These are phyloP conservation scores for Augochlora pura DNA, from an alignment of 1,140 invertebrate species.

Conservation along the genomic window DNA sequence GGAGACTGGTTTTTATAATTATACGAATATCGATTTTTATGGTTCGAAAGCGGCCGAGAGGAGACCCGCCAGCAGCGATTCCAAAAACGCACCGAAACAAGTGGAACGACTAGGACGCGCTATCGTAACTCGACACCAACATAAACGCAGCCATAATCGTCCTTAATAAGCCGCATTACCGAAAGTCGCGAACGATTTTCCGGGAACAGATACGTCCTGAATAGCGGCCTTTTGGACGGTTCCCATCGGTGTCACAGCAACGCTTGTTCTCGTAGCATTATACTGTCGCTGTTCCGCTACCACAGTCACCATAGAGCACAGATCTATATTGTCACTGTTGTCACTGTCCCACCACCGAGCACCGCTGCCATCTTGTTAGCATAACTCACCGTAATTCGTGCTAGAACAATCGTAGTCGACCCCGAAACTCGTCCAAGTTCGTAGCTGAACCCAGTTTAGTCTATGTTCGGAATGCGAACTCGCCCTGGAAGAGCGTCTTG, in stretches of 20 bases:
- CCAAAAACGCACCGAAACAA: too few relatives aligned
- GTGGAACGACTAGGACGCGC: too few relatives aligned
- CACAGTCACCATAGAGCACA: constrained; percentile 34
- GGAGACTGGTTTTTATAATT: too few relatives aligned
- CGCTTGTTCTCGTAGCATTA: constrained; percentile 34
- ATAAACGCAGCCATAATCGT: too few relatives aligned
- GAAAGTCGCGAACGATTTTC: not conserved
- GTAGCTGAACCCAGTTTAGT: constrained; percentile 13
- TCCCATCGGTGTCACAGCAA: constrained; percentile 8
- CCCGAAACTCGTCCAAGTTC: constrained; percentile 7
- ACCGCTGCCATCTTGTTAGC: constrained; percentile 32
- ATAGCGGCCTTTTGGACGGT: constrained; percentile 33
- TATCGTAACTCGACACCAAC: too few relatives aligned
- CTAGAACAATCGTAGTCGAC: constrained; percentile 25
- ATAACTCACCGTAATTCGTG: constrained; percentile 15
- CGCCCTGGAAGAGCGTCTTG: not conserved
- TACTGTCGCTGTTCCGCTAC: constrained; percentile 22
- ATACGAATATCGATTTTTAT: too few relatives aligned
- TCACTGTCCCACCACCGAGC: constrained; percentile 27
- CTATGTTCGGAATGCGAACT: constrained; percentile 23
- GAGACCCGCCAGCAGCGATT: too few relatives aligned
- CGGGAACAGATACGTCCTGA: too few relatives aligned
- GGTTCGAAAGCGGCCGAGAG: too few relatives aligned
- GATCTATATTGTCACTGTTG: constrained; percentile 32
- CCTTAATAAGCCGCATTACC: not conserved